Evolutionary conservation across 2,113 vertebrate genomes (phyloP).

Genomic region (Bufo gargarizans): DNA sequence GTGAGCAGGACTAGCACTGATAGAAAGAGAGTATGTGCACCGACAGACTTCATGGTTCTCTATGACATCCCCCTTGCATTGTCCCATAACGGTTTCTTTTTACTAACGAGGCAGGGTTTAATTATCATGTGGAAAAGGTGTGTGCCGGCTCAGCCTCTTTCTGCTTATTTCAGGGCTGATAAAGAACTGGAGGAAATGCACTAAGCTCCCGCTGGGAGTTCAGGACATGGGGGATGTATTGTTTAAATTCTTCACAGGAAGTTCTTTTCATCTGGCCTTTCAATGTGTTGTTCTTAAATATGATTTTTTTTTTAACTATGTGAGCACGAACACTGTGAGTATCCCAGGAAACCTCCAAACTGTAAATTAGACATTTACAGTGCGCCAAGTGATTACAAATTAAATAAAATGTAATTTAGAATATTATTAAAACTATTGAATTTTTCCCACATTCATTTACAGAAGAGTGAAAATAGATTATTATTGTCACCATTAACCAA

Average conservation of each 20-base stretch:
- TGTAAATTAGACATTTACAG: neutral
- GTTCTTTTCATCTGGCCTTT: constrained; percentile 77
- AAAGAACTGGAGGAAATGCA: constrained; percentile 81
- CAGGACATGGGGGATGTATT: constrained; percentile 79
- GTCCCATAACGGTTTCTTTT: constrained; percentile 61
- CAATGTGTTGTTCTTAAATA: constrained; percentile 76
- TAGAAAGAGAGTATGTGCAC: constrained; percentile 61
- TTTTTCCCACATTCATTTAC: too few species aligned
- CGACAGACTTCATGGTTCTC: constrained; percentile 67
- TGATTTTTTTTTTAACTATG: constrained; percentile 48
- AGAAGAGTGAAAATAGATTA: neutral
- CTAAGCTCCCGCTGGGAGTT: constrained; percentile 77
- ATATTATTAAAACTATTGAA: neutral
- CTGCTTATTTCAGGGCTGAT: constrained; percentile 80
- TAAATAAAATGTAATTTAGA: neutral
- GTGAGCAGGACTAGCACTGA: neutral
- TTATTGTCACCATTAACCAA: neutral
- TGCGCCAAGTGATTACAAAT: neutral
- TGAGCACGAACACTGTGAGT: neutral
- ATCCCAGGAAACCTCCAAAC: neutral
- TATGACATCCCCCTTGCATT: constrained; percentile 56
- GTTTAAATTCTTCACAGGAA: constrained; percentile 81
- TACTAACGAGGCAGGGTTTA: constrained; percentile 61
- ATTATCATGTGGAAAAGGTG: constrained; percentile 75
- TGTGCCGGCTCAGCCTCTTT: constrained; percentile 69